Evolutionary conservation across 2,797 vertebrate genomes (phyloP).

Genomic region (Enteromius paludinosus): DNA sequence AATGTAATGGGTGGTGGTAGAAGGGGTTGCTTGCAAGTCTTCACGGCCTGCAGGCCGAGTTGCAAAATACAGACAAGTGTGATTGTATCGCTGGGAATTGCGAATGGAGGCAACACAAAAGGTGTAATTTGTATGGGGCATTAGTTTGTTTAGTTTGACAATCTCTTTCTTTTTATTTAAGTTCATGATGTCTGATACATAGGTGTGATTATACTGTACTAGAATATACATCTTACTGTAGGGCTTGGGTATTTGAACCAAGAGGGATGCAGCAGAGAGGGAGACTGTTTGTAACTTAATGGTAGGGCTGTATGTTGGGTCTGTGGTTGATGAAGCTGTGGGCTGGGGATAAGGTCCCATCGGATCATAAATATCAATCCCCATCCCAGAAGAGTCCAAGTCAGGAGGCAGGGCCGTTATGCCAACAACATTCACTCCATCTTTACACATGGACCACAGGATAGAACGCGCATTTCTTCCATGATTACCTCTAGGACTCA

Average conservation of each 20-base stretch:
- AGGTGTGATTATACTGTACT: conserved; percentile 94
- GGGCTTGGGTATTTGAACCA: conserved; percentile 93
- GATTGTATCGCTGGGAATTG: conserved; percentile 92
- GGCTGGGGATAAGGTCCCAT: conserved; percentile 82
- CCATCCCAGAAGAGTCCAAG: conserved; percentile 90
- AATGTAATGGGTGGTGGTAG: conserved; percentile 90
- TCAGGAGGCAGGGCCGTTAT: conserved; percentile 88
- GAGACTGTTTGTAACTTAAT: conserved; percentile 91
- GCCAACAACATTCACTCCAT: conserved; percentile 88
- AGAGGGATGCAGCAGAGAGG: conserved; percentile 88
- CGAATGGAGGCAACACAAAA: conserved; percentile 96
- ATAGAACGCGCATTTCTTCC: conserved; percentile 92
- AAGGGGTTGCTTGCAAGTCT: conserved; percentile 80
- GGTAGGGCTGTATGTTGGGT: conserved; percentile 86
- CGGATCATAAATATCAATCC: conserved; percentile 77
- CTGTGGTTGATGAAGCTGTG: conserved; percentile 82
- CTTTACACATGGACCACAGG: conserved; percentile 89
- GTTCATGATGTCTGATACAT: conserved; percentile 91
- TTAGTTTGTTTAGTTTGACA: conserved; percentile 90
- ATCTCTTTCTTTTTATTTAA: conserved; percentile 93
- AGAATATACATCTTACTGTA: conserved; percentile 98
- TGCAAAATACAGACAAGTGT: conserved; percentile 86
- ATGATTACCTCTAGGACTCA: conserved; percentile 86
- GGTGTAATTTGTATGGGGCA: conserved; percentile 93
- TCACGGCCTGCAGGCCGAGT: conserved; percentile 79